These are phyloP conservation scores for Heliocidaris erythrogramma DNA, from an alignment of 35 echinoderm and acorn worm species.

Conservation along the genomic window DNA sequence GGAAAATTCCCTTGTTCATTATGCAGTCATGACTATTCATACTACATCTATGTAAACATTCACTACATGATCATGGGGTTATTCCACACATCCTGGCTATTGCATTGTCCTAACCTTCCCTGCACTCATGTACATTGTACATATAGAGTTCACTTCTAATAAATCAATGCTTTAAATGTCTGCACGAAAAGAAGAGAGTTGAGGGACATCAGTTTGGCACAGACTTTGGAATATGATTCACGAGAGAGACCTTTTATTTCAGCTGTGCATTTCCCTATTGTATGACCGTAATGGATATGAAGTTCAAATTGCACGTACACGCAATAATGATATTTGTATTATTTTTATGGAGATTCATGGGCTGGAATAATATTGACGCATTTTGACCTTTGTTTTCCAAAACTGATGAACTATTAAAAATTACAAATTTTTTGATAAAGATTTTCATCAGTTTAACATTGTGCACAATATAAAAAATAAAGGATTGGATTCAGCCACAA, in stretches of 20 bases:
- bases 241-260: neutral
- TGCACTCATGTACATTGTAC: neutral
- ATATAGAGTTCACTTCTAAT: neutral
- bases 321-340: neutral
- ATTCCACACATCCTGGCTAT: no score
- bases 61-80: no score
- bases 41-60: no score
- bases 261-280: neutral
- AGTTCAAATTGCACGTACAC: neutral
- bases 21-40: no score
- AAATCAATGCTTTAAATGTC: neutral
- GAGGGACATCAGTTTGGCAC: neutral
- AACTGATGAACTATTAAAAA: neutral
- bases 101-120: no score
- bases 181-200: neutral
- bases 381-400: neutral
- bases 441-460: no score
- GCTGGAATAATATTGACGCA: neutral
- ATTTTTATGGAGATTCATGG: no score
- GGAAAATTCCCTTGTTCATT: no score
- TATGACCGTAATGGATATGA: neutral
- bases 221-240: conserved; percentile 3
- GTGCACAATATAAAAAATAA: neutral
- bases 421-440: no score
- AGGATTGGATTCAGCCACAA: no score